Conservation (phyloP, 2,888 invertebrate genomes). For the Stenotaenia linearis region DNA sequence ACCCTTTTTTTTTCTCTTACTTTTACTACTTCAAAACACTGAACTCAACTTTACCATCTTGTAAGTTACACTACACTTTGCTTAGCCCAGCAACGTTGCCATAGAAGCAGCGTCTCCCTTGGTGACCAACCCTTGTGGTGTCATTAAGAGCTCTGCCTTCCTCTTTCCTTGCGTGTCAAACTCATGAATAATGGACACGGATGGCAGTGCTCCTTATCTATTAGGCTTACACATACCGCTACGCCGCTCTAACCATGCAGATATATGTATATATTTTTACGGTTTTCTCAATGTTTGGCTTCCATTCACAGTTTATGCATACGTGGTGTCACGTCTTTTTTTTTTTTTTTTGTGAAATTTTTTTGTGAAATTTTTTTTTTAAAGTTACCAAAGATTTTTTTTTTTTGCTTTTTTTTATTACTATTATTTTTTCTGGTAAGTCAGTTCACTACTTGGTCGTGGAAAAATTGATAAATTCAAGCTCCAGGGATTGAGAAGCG, state of each 20-base stretch:
- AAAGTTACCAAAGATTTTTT: not conserved
- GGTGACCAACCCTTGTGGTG: conserved; percentile 6
- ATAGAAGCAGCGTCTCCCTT: not conserved
- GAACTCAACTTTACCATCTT: not conserved
- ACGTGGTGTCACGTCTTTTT: not conserved
- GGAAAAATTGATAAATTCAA: conserved; percentile 14
- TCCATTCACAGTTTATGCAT: not conserved
- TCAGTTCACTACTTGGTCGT: not conserved
- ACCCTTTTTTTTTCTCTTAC: not conserved
- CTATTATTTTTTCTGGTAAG: not conserved
- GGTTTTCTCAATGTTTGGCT: not conserved
- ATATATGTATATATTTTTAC: not conserved
- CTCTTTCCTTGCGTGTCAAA: conserved; percentile 14
- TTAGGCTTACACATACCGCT: not conserved
- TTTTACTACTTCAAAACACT: not conserved
- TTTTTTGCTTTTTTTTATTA: not conserved
- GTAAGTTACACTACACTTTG: not conserved
- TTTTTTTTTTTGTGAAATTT: no score
- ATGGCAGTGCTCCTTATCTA: conserved; percentile 1
- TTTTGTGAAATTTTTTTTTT: not conserved
- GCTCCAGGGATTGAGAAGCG: not conserved
- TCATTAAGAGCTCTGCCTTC: conserved; percentile 3
- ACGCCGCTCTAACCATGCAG: not conserved
- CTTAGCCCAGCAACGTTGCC: not conserved
- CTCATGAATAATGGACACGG: conserved; percentile 20